Conservation (phyloP, 2,888 invertebrate species). For the Sminthurides aquaticus region DNA sequence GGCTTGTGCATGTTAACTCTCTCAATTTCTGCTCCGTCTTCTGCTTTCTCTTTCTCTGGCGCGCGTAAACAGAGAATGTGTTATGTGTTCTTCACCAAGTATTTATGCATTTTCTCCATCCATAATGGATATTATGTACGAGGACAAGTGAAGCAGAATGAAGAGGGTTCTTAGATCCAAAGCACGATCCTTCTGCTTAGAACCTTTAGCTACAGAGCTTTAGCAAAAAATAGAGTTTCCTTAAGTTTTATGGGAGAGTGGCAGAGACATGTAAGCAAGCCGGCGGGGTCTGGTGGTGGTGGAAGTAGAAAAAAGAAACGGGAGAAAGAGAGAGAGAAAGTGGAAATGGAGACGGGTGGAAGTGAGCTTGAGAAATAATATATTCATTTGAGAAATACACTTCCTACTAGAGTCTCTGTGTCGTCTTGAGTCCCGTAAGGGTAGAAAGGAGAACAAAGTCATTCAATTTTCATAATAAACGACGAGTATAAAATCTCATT, state of each 20-base stretch:
- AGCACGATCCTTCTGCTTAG: too few relatives aligned
- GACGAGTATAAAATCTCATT: conserved; percentile 41
- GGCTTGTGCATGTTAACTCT: background rate
- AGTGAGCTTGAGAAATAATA: conserved; percentile 34
- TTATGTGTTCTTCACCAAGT: background rate
- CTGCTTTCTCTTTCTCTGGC: too few relatives aligned
- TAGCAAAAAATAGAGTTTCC: too few relatives aligned
- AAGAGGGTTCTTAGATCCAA: too few relatives aligned
- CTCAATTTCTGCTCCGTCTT: too few relatives aligned
- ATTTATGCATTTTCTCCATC: background rate
- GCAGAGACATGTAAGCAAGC: too few relatives aligned
- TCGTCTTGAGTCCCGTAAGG: background rate
- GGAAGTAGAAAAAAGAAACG: too few relatives aligned
- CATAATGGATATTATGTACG: background rate
- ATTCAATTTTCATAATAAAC: conserved; percentile 42
- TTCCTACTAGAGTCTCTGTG: background rate
- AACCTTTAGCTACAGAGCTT: too few relatives aligned
- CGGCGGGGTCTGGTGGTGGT: too few relatives aligned
- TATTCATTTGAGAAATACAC: conserved; percentile 35
- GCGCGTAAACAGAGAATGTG: too few relatives aligned
- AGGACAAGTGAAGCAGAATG: background rate
- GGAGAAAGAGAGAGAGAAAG: conserved; percentile 6
- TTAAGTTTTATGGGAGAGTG: too few relatives aligned
- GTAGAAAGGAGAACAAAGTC: conserved; percentile 35
- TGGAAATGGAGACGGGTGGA: conserved; percentile 12